Conservation (phyloP, 2,797 vertebrate species). For the Lophotriccus pileatus region DNA sequence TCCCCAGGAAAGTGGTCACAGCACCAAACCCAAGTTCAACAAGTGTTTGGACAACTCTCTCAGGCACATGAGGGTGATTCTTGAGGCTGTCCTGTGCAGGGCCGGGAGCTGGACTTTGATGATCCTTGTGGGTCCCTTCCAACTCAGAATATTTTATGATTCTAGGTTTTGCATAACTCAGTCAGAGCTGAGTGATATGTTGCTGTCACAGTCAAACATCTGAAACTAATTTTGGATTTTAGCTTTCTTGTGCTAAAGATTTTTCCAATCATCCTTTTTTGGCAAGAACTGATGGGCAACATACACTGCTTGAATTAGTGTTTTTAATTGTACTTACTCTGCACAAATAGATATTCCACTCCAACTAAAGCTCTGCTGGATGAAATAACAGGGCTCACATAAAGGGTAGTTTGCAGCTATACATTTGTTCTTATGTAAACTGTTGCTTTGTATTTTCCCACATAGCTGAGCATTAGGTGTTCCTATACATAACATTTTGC, state of each 20-base stretch:
- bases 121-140: background rate
- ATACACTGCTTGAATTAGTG: background rate
- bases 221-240: background rate
- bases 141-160: background rate
- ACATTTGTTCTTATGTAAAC: background rate
- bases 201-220: background rate
- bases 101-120: background rate
- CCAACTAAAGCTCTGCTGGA: background rate
- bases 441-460: background rate
- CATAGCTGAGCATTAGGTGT: background rate
- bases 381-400: background rate
- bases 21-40: background rate
- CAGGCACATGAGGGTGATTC: background rate
- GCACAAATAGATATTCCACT: background rate
- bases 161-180: background rate
- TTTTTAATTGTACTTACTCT: background rate
- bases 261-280: background rate
- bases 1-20: background rate
- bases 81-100: background rate
- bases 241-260: background rate
- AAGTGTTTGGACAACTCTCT: background rate
- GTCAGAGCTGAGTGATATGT: background rate
- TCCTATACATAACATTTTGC: background rate
- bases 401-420: background rate
- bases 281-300: background rate